Base-by-base conservation (phyloP, 2,113 vertebrate species). In the Sturnus vulgaris region DNA sequence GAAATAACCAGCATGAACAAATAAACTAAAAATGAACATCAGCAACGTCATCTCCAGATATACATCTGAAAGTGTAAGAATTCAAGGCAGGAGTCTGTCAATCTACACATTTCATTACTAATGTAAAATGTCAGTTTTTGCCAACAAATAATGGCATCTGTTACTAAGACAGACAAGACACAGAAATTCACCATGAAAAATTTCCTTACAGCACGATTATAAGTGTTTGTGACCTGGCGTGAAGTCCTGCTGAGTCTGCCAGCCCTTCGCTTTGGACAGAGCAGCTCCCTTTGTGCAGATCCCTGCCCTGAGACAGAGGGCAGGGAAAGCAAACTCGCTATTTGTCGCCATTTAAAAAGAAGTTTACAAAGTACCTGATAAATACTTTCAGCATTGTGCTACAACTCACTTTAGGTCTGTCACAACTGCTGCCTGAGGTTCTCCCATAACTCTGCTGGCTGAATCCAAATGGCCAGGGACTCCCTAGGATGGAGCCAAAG, bases 151-250 rank as follows among this genome's bases (percentile, higher is more conserved):
- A 68, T 11, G 22, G 7, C 15, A n/a, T 25, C 35, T 10, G 7
- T 80, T 50, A n/a, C 12, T 49, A 40, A 68, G 7, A 16, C 30
- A 55, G 42, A 30, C 3, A 70, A 65, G 59, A 31, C 24, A 18
- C 31, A 49, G 46, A 22, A 71, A 85, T n/a, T 71, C 5, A 25
- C 28, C 3, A 15, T 2, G 7, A 68, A 80, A 42, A 42, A 12
- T 8, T 20, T 65, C 31, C 19, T 59, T 22, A 22, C 3, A n/a
- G 14, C 10, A 31, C 0, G 1, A 44, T 44, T 61, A 11, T 11
- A 3, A 6, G 15, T 31, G 9, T 19, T 22, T 19, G 14, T 40
- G 18, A 20, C 30, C 27, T 52, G 44, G 30, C 42, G 1, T 73
- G 50, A 59, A 53, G 31, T 5, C 25, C 60, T 40, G 15, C 14